Evolutionary conservation across 2,888 invertebrate species (phyloP), one percentile per base, ranked within the genome.

Genomic region (Rotaria macrura): DNA sequence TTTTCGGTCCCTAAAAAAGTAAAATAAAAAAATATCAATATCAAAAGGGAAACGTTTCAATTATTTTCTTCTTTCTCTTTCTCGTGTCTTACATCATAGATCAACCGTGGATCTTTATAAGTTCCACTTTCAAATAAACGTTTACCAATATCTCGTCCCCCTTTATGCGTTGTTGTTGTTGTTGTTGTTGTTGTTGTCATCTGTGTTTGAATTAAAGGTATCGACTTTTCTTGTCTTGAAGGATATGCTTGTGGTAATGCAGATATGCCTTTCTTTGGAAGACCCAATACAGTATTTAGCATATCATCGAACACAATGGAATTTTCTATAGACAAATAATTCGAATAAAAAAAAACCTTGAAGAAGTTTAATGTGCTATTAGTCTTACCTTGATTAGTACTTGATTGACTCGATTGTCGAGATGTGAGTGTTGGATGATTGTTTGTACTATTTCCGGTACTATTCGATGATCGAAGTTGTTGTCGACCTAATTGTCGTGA

Each of bases 91-190:
- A 79, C 79, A 43, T 79, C 79, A 43, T 79, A 79, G 14, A 79
- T 25, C n/a, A 79, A 43, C 25, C 79, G 79, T 43, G 40, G 79
- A 79, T 79, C 79, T 79, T 40, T 79, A n/a, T n/a, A 43, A 6
- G 79, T 65, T 34, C 65, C 79, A 43, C 79, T 79, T 79, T 79
- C 79, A 43, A 79, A 79, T 43, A 79, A 79, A 43, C 79, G 79
- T 43, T 79, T 79, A 9, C 79, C 79, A 14, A 79, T 43, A n/a
- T 40, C 43, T 43, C 43, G 79, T 12, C 43, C 79, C 9, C 0
- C 43, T n/a, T 40, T 79, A 43, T 40, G 25, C n/a, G 20, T n/a
- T 79, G 43, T 10, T 23, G n/a, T 25, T 79, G 20, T n/a, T 79
- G 43, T 10, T 23, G n/a, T 25, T 79, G 43, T n/a, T 20, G 17